Conservation (phyloP, 2,797 vertebrate species). For the Coregonus ussuriensis region DNA sequence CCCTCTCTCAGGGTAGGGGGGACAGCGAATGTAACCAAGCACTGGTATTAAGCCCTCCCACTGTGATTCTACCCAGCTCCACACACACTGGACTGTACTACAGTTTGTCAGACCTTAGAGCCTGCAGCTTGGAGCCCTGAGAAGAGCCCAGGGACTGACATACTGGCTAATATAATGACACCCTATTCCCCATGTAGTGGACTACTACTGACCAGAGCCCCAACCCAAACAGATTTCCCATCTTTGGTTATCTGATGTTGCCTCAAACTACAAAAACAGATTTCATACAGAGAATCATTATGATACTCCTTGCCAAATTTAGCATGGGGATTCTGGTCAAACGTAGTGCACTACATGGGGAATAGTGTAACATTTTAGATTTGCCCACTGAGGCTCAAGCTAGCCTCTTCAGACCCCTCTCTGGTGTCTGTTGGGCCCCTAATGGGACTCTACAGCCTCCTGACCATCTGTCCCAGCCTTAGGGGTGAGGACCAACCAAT, state of each 20-base stretch:
- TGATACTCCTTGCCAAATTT: not conserved
- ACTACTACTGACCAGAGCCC: not conserved
- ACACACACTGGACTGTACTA: not conserved
- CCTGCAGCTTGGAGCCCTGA: not conserved
- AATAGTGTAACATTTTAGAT: slow-evolving; percentile 28
- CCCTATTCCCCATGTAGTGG: slow-evolving; percentile 30
- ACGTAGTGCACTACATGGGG: slow-evolving; percentile 21
- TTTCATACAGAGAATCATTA: not conserved
- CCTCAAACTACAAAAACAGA: not conserved
- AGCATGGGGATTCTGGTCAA: slow-evolving; percentile 12
- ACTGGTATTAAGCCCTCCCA: slow-evolving; percentile 21
- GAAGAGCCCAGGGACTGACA: slow-evolving; percentile 12
- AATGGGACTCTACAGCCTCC: slow-evolving; percentile 33
- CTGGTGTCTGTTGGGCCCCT: slow-evolving; percentile 18
- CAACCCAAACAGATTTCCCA: not conserved
- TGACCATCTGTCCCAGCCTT: slow-evolving; percentile 61
- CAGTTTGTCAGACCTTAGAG: not conserved
- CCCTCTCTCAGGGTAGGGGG: slow-evolving; percentile 22
- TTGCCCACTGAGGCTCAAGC: not conserved
- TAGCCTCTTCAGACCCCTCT: not conserved
- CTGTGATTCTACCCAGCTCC: slow-evolving; percentile 29
- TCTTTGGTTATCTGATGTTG: not conserved
- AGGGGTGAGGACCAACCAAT: no score
- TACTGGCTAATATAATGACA: slow-evolving; percentile 42
- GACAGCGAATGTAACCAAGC: slow-evolving; percentile 20